A percentile compares a stretch with the other conserved stretches of the same genome.
These are phyloP conservation scores for Empidonax traillii DNA, from an alignment of 2,113 vertebrate species.

Conservation along the genomic window DNA sequence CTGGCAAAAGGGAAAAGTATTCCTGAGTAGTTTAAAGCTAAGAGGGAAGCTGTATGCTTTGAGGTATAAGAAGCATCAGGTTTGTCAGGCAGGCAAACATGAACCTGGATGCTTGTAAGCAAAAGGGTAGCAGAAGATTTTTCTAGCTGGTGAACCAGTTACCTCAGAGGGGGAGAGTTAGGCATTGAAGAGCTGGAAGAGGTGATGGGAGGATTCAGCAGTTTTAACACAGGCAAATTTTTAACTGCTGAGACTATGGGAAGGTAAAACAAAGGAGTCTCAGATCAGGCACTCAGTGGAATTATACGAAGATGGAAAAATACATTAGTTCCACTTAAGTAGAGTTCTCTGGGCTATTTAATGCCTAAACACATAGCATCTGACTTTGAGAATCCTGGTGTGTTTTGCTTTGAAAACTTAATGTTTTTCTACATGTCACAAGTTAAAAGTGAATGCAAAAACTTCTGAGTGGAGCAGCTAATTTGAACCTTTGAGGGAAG, in stretches of 20 bases:
- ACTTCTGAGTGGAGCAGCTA: neutral
- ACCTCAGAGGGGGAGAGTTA: neutral
- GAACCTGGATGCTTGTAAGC: neutral
- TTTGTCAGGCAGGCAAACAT: neutral
- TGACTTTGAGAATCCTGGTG: neutral
- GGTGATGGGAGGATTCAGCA: neutral
- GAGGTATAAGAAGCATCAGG: neutral
- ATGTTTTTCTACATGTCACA: neutral
- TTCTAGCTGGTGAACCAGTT: neutral
- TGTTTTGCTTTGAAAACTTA: neutral
- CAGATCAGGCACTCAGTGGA: neutral
- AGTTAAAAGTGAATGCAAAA: neutral
- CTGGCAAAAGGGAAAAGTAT: neutral
- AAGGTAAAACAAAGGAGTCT: neutral
- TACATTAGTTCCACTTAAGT: neutral
- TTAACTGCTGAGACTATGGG: neutral
- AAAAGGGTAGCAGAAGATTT: neutral
- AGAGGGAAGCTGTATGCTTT: neutral
- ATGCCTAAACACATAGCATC: neutral
- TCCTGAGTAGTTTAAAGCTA: neutral
- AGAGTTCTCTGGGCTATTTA: neutral
- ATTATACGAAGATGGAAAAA: neutral
- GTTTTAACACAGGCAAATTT: neutral
- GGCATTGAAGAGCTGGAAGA: neutral
- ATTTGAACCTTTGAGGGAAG: neutral